Base-by-base conservation (phyloP, 2,113 vertebrate genomes). In the Amphilophus citrinellus region DNA sequence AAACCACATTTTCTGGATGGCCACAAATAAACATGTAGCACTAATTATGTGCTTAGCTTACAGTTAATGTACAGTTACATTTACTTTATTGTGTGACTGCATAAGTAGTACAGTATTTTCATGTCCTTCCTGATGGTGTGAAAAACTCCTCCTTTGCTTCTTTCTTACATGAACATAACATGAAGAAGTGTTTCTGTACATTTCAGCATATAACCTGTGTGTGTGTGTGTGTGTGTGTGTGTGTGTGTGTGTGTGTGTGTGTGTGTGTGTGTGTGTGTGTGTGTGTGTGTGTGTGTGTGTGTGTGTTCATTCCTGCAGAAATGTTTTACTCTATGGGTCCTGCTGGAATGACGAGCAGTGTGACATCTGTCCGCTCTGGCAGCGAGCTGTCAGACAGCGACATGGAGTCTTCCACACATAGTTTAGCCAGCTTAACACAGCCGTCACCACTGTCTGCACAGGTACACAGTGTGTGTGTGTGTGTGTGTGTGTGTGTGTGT, bases 291-390 rank as follows among this genome's bases (percentile, higher is more conserved):
- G 6, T 61, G 22, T 56, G 3, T 5, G 14, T 47, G 44, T 15
- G 44, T 15, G 44, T 47, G 14, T 50, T 14, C 17, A 15, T 17
- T 76, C 47, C 61, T 78, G 13, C 94, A 97, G 97, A 98, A 79
- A 97, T 98, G 96, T 98, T 98, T 95, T 98, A 94, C 93, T 98
- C 98, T 58, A 98, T 98, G 98, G 96, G 96, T 2, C 96, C 96
- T 59, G 93, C 84, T 39, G 93, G 87, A 77, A 97, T 98, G 96
- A 97, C 87, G 1, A 97, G 96, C 91, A 98, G 97, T 9, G 93
- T 95, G 88, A 91, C 95, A 13, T 98, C 98, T 0, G 88, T 95
- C 4, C 94, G 95, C 58, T 97, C 97, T 0, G 94, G 96, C 78
- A 97, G 96, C 2, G 97, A 98, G 85, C 83, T 97, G n/a, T 97